Evolutionary conservation across 2,888 invertebrate species (phyloP), one percentile per base, ranked within the genome.

Genomic region (Drosophila niveifrons): DNA sequence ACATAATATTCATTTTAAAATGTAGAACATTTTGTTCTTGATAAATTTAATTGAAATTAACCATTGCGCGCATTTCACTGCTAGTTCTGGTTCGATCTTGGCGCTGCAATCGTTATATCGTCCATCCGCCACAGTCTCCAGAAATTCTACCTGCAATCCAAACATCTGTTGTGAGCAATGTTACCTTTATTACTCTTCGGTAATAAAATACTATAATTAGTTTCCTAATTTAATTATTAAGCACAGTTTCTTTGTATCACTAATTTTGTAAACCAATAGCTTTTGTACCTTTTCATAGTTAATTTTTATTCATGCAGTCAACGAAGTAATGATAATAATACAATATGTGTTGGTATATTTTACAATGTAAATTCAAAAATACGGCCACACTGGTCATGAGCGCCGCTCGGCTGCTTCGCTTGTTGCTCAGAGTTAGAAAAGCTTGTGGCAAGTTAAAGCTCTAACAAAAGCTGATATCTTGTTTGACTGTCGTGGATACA

Each of bases 391-490:
- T 44, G 1, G 4, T 28, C 46, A 7, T 41, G 18, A 62, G 58
- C 44, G 18, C 36, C 53, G 28, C 55, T 68, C 18, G 51, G 46
- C n/a, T 51, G 58, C 8, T 56, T 13, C 56, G 75, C 77, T 75
- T 75, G 75, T 75, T 75, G 75, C 77, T 75, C 36, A n/a, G 4
- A 69, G 77, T 64, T 52, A 11, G 11, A 36, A 47, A 59, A 72
- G 69, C 83, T 80, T 81, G 81, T 81, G 61, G 79, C 83, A 83
- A 76, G 81, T 63, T 81, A 72, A 81, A 83, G 84, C 78, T 81
- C 41, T 13, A 52, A 18, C 28, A 15, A 9, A 68, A 73, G 72
- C 66, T 78, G 76, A 78, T 70, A 78, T 63, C 76, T 65, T 41
- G 29, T 50, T 76, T 43, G 65, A 73, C 63, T 57, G 47, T 76